Percentiles rank a stretch among this genome's conserved stretches.
Conservation (phyloP, 1,140 invertebrate species). For the Cotesia chilonis region DNA sequence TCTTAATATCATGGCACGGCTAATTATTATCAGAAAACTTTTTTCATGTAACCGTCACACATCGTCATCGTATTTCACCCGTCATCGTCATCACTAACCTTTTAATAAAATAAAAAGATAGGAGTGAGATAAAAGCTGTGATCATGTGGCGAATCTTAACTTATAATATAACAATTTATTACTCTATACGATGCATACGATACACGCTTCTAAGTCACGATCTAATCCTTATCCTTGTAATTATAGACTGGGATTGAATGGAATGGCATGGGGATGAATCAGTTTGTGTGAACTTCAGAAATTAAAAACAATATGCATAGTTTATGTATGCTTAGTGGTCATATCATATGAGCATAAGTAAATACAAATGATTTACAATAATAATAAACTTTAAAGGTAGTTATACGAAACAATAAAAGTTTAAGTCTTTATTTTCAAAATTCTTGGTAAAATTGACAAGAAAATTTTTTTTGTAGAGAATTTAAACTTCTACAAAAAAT, state of each 20-base stretch:
- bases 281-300: neutral
- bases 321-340: neutral
- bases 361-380: too few species aligned
- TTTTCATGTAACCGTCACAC: constrained; percentile 11
- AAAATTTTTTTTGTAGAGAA: too few species aligned
- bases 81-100: constrained; percentile 23
- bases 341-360: too few species aligned
- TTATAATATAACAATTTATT: constrained; percentile 23
- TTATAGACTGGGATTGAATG: neutral
- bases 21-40: neutral
- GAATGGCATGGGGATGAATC: constrained; percentile 14
- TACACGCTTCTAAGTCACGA: constrained; percentile 19
- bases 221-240: constrained; percentile 22
- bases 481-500: too few species aligned
- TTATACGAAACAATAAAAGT: too few species aligned
- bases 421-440: too few species aligned
- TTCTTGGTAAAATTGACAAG: too few species aligned
- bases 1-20: neutral
- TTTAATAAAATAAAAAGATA: constrained; percentile 25
- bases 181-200: too few species aligned
- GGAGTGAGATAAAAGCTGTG: neutral
- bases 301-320: neutral
- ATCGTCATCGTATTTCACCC: constrained; percentile 26
- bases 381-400: too few species aligned
- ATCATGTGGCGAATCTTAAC: neutral